A percentile compares a stretch with the other conserved stretches of the same genome.
Evolutionary conservation across 2,888 invertebrate species (phyloP).

Genomic region (Drosophila merina): DNA sequence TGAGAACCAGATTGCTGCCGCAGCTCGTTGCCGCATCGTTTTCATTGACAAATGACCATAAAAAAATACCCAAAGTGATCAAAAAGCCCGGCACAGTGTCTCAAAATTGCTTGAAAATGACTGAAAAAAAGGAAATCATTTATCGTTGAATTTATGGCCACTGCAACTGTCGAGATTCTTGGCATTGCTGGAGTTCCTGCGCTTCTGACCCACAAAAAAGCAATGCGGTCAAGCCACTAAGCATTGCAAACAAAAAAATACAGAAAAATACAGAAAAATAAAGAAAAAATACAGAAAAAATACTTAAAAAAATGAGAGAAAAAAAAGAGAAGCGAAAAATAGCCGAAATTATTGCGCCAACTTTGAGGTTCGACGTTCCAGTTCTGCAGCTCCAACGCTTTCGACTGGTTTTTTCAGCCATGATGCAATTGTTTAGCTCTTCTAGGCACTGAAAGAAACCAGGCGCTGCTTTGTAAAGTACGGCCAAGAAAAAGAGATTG

Average conservation of each 20-base stretch:
- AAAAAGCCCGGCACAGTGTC: slow-evolving; percentile 15
- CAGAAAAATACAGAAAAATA: slow-evolving; percentile 38
- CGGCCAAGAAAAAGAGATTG: background rate
- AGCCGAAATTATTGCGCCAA: slow-evolving; percentile 69
- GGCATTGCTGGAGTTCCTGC: slow-evolving; percentile 13
- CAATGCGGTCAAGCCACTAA: background rate
- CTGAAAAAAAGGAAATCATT: background rate
- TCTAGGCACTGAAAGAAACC: background rate
- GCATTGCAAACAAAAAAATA: background rate
- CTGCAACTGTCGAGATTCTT: background rate
- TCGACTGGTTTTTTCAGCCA: slow-evolving; percentile 63
- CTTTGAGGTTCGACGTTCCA: slow-evolving; percentile 69
- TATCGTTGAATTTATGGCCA: background rate
- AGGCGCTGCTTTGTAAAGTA: background rate
- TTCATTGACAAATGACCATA: slow-evolving; percentile 64
- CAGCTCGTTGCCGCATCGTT: slow-evolving; percentile 57
- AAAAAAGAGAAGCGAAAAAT: slow-evolving; percentile 50
- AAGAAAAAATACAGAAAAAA: slow-evolving; percentile 34
- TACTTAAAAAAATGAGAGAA: slow-evolving; percentile 34
- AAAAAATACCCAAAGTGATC: slow-evolving; percentile 41
- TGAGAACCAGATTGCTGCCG: slow-evolving; percentile 41
- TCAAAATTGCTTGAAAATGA: background rate
- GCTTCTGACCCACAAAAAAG: slow-evolving; percentile 35
- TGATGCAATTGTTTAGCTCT: slow-evolving; percentile 67
- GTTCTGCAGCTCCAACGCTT: slow-evolving; percentile 57